Evolutionary conservation across 2,888 invertebrate species (phyloP).

Genomic region (Brachyptera putata): DNA sequence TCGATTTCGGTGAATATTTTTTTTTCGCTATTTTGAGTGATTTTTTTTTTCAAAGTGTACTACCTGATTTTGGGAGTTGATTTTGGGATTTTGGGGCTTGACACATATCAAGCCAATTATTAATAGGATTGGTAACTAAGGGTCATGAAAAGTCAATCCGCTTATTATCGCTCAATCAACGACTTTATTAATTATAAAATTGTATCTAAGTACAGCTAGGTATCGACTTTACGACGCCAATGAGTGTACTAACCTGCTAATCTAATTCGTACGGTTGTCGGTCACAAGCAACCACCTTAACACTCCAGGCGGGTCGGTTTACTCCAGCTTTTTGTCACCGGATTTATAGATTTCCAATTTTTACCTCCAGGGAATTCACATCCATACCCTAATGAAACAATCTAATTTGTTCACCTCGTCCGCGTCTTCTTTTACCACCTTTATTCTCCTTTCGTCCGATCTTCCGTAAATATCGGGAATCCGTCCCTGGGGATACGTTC

Average conservation of each 20-base stretch:
- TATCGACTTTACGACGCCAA: too few species aligned
- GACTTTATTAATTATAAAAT: too few species aligned
- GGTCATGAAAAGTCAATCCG: too few species aligned
- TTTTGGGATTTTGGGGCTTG: too few species aligned
- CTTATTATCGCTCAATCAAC: too few species aligned
- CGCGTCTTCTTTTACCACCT: background rate
- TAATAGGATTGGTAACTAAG: too few species aligned
- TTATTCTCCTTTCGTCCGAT: background rate
- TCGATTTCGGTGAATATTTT: too few species aligned
- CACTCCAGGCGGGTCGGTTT: background rate
- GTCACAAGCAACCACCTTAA: conserved; percentile 6
- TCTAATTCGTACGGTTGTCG: conserved; percentile 18
- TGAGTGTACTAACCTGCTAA: conserved; percentile 12
- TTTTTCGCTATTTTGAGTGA: too few species aligned
- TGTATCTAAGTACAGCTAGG: too few species aligned
- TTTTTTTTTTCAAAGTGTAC: too few species aligned
- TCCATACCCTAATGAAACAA: conserved; percentile 19
- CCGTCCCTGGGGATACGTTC: conserved; percentile 8
- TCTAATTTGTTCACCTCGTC: conserved; percentile 20
- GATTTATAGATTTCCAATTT: conserved; percentile 27
- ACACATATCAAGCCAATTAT: too few species aligned
- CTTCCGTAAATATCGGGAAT: conserved; percentile 16
- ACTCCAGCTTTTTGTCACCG: conserved; percentile 17
- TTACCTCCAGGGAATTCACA: conserved; percentile 15
- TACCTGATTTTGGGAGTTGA: too few species aligned